phyloP scores from a whole-genome alignment of 2,888 invertebrate species.

The Sycophila texana region DNA sequence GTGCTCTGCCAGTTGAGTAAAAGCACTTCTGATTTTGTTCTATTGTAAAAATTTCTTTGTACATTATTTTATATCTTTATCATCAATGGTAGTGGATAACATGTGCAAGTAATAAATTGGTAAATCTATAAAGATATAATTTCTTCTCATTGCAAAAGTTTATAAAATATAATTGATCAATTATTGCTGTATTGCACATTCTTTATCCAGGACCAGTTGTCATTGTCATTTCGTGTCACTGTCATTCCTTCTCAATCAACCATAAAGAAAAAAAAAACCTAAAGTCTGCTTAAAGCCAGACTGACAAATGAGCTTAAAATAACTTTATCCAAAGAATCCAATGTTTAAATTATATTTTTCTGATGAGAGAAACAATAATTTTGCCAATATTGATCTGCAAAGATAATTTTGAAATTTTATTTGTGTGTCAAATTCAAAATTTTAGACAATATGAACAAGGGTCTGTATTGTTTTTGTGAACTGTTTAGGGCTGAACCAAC shows the following conservation, averaged over 20 bases:
- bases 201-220: slow-evolving; percentile 25
- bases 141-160: background rate
- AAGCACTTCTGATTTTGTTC: slow-evolving; percentile 43
- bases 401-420: slow-evolving; percentile 26
- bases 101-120: slow-evolving; percentile 9
- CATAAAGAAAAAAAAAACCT: slow-evolving; percentile 15
- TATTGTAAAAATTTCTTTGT: slow-evolving; percentile 33
- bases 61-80: slow-evolving; percentile 31
- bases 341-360: background rate
- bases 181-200: slow-evolving; percentile 24
- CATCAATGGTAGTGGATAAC: slow-evolving; percentile 30
- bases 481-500: slow-evolving; percentile 81
- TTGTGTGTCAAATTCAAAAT: slow-evolving; percentile 38
- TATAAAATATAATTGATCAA: background rate
- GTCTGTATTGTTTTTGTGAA: slow-evolving; percentile 68
- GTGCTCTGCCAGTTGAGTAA: slow-evolving; percentile 56
- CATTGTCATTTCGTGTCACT: slow-evolving; percentile 35
- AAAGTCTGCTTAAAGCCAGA: slow-evolving; percentile 37
- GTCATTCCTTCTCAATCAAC: slow-evolving; percentile 25
- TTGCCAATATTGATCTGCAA: slow-evolving; percentile 19
- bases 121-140: background rate
- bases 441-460: slow-evolving; percentile 35
- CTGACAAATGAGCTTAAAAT: slow-evolving; percentile 14
- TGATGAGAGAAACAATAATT: background rate
- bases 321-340: slow-evolving; percentile 6